Evolutionary conservation across 2,797 vertebrate genomes (phyloP).

Genomic region (Zenarchopterus dispar): DNA sequence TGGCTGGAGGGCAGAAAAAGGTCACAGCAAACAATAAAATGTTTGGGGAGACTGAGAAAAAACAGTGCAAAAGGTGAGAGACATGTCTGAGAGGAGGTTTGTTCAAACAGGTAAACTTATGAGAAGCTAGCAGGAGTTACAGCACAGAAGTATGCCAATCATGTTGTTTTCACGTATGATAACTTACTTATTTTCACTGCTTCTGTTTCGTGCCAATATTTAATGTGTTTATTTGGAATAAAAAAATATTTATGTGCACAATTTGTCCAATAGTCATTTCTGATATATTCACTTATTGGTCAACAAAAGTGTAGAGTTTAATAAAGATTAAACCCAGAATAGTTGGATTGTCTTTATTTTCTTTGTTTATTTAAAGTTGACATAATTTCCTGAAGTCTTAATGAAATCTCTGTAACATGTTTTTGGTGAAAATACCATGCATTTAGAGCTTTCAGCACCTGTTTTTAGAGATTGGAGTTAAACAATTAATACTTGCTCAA

Average conservation of each 20-base stretch:
- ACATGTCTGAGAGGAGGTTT: conserved; percentile 21
- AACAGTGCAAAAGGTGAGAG: conserved; percentile 31
- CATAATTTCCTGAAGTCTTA: no score
- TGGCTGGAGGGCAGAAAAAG: conserved; percentile 60
- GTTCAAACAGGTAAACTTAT: conserved; percentile 41
- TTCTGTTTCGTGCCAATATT: neutral
- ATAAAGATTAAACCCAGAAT: no score
- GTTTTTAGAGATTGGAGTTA: no score
- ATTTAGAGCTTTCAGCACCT: no score
- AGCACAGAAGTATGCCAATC: neutral
- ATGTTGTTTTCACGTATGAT: neutral
- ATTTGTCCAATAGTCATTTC: neutral
- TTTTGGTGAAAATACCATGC: no score
- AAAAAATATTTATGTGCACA: neutral
- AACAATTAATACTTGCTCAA: no score
- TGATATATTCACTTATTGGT: neutral
- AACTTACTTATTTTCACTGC: conserved; percentile 8
- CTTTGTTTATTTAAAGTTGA: no score
- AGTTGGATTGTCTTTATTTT: no score
- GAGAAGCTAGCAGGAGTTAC: conserved; percentile 32
- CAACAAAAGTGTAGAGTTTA: no score
- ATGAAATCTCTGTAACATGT: no score
- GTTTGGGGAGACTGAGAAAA: conserved; percentile 52
- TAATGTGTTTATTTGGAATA: neutral
- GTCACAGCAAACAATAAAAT: conserved; percentile 54